Base-by-base conservation (phyloP, 2,888 invertebrate species). In the Muschampia plurimacula region DNA sequence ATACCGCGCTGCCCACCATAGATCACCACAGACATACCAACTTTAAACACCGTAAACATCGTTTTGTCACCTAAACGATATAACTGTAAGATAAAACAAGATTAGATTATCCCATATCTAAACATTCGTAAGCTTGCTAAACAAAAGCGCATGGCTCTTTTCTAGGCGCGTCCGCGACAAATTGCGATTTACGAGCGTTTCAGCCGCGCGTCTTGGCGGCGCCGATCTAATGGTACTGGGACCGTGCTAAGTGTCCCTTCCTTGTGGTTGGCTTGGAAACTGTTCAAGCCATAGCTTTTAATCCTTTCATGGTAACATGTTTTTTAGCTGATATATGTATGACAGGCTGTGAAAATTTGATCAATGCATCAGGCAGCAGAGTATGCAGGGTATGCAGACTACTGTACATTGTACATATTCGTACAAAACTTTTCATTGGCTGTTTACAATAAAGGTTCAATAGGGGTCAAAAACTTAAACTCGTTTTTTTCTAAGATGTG, bases 181-280 rank as follows among this genome's bases (percentile, higher is more conserved):
- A 82, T 78, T 79, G 77, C 74, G 77, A 83, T 81, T 81, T 83
- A 82, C 74, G 76, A 77, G 77, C 71, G 74, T 70, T 59, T 66
- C 10, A 12, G 57, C 68, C 75, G 75, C 79, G 80, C 77, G 78
- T 72, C 78, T 59, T 32, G 62, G 9, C 75, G 79, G 77, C 79
- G 79, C 75, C 77, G 75, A 62, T 52, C 49, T 52, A 59, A 60
- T 73, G 73, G 15, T 52, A 52, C 55, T 72, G 69, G 74, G 7
- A 46, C 46, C 15, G n/a, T 15, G n/a, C 55, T 55, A 22, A 55
- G 55, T 55, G 55, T 55, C 55, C 55, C 52, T n/a, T 55, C 22
- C 62, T 66, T 73, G 73, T 71, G 71, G 75, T 72, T 68, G 12
- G 59, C 36, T 57, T 70, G 70, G 69, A 70, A 41, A 57, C 55